Evolutionary conservation across 1,140 invertebrate species (phyloP).

Genomic region (Hycleus phaleratus): DNA sequence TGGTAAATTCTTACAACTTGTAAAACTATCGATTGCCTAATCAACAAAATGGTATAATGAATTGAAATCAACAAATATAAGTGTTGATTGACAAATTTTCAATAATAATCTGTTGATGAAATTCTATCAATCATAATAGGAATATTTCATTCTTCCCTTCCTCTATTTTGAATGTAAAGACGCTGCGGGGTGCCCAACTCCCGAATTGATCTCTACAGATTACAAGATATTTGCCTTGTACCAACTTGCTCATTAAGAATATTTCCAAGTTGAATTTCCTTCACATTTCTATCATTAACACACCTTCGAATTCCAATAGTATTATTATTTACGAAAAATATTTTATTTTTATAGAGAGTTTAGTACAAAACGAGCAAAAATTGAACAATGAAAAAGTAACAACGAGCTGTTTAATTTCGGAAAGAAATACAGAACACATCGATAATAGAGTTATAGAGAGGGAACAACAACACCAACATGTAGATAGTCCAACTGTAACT

Average conservation of each 20-base stretch:
- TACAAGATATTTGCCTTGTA: slow-evolving; percentile 19
- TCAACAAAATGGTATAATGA: too few relatives aligned
- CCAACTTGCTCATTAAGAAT: neutral
- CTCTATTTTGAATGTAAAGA: neutral
- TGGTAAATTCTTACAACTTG: slow-evolving; percentile 44
- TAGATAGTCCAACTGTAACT: slow-evolving; percentile 9
- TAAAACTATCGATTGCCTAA: neutral
- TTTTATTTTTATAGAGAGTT: slow-evolving; percentile 30
- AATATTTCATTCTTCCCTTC: neutral
- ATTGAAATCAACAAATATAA: too few relatives aligned
- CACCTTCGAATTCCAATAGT: too few relatives aligned
- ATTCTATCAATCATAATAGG: slow-evolving; percentile 8
- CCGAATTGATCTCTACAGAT: slow-evolving; percentile 20
- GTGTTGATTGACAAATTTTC: too few relatives aligned
- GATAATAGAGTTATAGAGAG: slow-evolving; percentile 26
- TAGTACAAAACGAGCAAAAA: slow-evolving; percentile 28
- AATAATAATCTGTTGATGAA: too few relatives aligned
- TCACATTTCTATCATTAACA: too few relatives aligned
- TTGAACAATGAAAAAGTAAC: slow-evolving; percentile 20
- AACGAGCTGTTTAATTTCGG: slow-evolving; percentile 8
- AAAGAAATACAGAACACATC: slow-evolving; percentile 20
- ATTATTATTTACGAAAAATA: neutral
- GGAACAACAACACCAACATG: slow-evolving; percentile 23
- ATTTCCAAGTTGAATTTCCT: neutral
- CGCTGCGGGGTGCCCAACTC: slow-evolving; percentile 17